These are phyloP conservation scores for Upupa epops DNA, from an alignment of 2,113 vertebrate genomes.

Conservation along the genomic window DNA sequence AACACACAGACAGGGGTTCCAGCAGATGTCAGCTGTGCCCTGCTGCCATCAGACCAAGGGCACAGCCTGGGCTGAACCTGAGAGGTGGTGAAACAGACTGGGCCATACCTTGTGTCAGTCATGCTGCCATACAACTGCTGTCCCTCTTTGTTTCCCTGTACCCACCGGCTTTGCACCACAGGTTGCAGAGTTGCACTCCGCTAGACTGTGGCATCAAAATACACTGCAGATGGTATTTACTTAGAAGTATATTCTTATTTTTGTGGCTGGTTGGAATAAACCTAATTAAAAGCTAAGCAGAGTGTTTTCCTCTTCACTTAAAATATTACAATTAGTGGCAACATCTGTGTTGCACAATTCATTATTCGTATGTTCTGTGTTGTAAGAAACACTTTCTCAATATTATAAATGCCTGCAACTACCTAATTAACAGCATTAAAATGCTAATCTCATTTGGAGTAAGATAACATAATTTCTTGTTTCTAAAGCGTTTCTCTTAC, in stretches of 20 bases:
- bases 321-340: conserved; percentile 5
- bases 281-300: conserved; percentile 3
- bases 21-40: neutral
- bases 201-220: neutral
- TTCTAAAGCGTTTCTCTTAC: neutral
- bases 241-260: conserved; percentile 8
- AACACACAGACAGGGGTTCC: accelerated
- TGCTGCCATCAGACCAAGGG: neutral
- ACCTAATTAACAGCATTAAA: neutral
- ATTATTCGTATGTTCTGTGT: neutral
- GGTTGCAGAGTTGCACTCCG: neutral
- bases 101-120: neutral
- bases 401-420: neutral
- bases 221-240: neutral
- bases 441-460: neutral
- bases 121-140: accelerated
- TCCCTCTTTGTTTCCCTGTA: accelerated
- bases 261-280: neutral
- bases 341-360: conserved; percentile 6
- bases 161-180: neutral
- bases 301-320: neutral
- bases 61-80: accelerated
- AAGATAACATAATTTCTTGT: neutral
- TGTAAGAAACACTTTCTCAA: neutral
- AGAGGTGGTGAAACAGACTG: too few species aligned